phyloP scores from a whole-genome alignment of 2,113 vertebrate species.

The Cinclus mexicanus region DNA sequence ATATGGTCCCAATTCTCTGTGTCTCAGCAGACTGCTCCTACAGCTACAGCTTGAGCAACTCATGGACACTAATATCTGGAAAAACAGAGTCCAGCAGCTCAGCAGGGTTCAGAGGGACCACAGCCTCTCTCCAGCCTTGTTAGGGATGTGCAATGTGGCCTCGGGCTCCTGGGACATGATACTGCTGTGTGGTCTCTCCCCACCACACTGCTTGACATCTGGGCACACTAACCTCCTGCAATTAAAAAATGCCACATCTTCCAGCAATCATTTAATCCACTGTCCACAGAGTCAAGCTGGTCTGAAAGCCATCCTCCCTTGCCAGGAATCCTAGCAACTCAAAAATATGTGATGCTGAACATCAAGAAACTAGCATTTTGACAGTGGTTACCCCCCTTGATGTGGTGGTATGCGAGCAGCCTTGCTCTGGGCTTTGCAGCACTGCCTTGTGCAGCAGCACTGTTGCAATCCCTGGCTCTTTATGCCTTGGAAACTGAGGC shows the following conservation, averaged over 20 bases:
- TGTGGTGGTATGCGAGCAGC: not conserved
- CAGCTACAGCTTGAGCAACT: not conserved
- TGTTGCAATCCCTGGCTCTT: not conserved
- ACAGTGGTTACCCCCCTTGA: not conserved
- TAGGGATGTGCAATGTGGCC: not conserved
- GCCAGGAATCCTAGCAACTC: not conserved
- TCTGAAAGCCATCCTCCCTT: not conserved
- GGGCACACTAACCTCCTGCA: not conserved
- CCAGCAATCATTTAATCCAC: not conserved
- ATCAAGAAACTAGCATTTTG: not conserved
- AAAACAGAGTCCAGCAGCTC: not conserved
- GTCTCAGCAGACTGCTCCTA: not conserved
- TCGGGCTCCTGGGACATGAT: rapidly evolving
- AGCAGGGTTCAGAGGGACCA: not conserved
- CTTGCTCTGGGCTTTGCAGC: not conserved
- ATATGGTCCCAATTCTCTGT: rapidly evolving
- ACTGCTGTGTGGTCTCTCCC: not conserved
- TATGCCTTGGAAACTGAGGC: constrained; percentile 24
- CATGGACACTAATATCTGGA: not conserved
- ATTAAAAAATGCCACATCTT: not conserved
- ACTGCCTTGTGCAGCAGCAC: not conserved
- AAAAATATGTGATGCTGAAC: not conserved
- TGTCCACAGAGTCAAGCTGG: not conserved
- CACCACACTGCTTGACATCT: rapidly evolving
- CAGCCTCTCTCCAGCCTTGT: not conserved